phyloP scores from a whole-genome alignment of 2,797 vertebrate genomes.

The Sebastes umbrosus region DNA sequence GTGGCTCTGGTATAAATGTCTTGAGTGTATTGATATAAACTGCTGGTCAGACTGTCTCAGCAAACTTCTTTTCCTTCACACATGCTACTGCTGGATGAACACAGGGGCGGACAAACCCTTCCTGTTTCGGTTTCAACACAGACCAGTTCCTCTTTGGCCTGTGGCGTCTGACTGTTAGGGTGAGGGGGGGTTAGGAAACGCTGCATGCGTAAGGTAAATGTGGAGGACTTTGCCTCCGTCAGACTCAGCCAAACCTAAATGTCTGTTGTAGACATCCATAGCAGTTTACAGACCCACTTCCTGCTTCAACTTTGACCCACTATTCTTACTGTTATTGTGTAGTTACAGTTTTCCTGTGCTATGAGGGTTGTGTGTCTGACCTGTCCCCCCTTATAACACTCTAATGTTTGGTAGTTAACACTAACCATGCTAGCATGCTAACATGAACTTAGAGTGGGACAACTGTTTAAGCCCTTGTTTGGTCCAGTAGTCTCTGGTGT shows the following conservation, averaged over 20 bases:
- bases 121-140: slow-evolving; percentile 62
- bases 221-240: not conserved
- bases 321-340: not conserved
- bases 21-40: not conserved
- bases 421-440: not conserved
- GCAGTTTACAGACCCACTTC: not conserved
- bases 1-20: not conserved
- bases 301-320: not conserved
- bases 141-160: slow-evolving; percentile 52
- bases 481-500: not conserved
- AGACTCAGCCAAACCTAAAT: not conserved
- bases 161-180: not conserved
- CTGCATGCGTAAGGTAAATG: not conserved
- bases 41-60: not conserved
- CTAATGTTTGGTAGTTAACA: not conserved
- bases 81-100: slow-evolving; percentile 25
- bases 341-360: not conserved
- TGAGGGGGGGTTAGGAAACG: not conserved
- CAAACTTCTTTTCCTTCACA: not conserved
- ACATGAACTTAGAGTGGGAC: not conserved
- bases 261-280: not conserved
- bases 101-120: slow-evolving; percentile 42
- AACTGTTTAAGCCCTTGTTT: not conserved
- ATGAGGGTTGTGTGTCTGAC: not conserved
- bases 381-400: not conserved